Base-by-base conservation (phyloP, 30 jellyfish, hydroid and myxozoan species). In the Mastigias papua region DNA sequence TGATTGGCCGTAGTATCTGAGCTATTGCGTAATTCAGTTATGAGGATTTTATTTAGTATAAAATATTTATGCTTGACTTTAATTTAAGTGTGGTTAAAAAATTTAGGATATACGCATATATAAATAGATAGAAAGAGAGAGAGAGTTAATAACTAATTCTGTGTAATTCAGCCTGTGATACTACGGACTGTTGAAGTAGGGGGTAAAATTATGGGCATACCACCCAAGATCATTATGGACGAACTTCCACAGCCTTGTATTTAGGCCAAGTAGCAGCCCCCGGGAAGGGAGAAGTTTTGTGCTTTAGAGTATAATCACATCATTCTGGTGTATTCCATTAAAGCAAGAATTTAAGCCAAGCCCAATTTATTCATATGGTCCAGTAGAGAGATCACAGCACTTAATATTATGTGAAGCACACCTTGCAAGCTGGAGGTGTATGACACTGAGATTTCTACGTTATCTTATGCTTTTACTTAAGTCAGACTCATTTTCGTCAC, bases 11-110 rank as follows among this genome's bases (percentile, higher is more conserved):
- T 63, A 25, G 74, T 20, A 63, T 63, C 8, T 63, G 74, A 63
- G 37, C 37, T 25, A 25, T 25, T 23, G 23, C 42, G 2, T 63
- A 25, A 25, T 63, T 63, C 37, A 63, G 8, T 63, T 63, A 6
- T 63, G 37, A 6, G 74, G 74, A 63, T 63, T 23, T 20, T 57
- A 57, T 57, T 63, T 63, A 63, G 34, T 20, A 42, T 15, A 63
- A 63, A 17, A 63, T 63, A 63, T 63, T 63, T 63, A 63, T 63
- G 74, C 67, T 54, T 54, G 17, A 54, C 67, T 11, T n/a, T 63
- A 63, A 63, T 63, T 63, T 63, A 63, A 63, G 74, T 63, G 74
- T 63, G 74, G 35, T 63, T 57, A 27, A 63, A 63, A 27, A 63
- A 17, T 63, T 63, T 63, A 63, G 74, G 35, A 63, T 63, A 63